Base-by-base conservation (phyloP, 2,888 invertebrate species). In the Tholera decimalis region DNA sequence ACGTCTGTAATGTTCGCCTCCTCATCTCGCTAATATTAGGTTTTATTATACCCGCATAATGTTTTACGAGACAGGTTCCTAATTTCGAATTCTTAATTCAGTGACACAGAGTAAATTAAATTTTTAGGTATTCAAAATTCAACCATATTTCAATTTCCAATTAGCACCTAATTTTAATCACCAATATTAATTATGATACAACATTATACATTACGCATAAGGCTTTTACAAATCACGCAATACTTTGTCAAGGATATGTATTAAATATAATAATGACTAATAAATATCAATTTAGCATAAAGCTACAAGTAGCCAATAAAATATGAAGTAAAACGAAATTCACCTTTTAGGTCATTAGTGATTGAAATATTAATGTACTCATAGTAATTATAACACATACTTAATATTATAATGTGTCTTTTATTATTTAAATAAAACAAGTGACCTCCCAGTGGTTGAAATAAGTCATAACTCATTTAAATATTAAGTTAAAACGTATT, bases 221-320 rank as follows among this genome's bases (percentile, higher is more conserved):
- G 20, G 28, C 63, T 67, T 72, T 62, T 53, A 62, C 9, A 63
- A 65, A 68, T 50, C 73, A 64, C 13, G 24, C 53, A 43, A 53
- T 56, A 58, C 15, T 50, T 51, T 37, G 20, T 50, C 75, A 77
- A 77, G 60, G 77, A 44, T 65, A 46, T n/a, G 13, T 44, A 18
- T 33, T 28, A 18, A 55, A 54, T 35, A 26, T 53, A 54, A 61
- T 50, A 43, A 46, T 28, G 33, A 47, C 33, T 35, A 54, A 51
- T 59, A 7, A 26, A 28, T 71, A 71, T 50, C 9, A 44, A 39
- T 50, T 41, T 50, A n/a, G 50, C 24, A 50, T 69, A 54, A 69
- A 68, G 26, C 18, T 20, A 43, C 13, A 60, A 24, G 28, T 15
- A 24, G 22, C 7, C 28, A 54, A 50, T 69, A 54, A 64, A 72